Evolutionary conservation across 2,113 vertebrate species (phyloP).

Genomic region (Pogonocichla stellata): DNA sequence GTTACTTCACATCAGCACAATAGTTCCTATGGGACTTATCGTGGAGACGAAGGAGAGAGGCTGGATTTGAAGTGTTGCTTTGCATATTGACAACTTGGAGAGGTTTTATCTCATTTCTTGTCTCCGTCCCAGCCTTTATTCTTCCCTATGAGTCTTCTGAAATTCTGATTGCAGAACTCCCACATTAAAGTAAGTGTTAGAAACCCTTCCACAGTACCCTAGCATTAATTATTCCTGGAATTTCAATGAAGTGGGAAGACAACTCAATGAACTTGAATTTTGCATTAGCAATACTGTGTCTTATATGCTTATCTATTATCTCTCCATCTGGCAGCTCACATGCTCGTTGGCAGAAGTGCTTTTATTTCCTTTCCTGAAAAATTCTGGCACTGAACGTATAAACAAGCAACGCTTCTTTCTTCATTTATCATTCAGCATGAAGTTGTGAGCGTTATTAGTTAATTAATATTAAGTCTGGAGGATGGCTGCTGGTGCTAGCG

Average conservation of each 20-base stretch:
- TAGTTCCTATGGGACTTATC: background rate
- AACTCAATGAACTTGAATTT: conserved; percentile 29
- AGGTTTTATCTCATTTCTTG: background rate
- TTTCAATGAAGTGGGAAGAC: background rate
- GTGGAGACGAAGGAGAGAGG: background rate
- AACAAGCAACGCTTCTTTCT: conserved; percentile 16
- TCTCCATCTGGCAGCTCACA: conserved; percentile 31
- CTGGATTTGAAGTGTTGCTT: background rate
- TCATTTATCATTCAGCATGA: background rate
- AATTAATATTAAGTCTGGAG: background rate
- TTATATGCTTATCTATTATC: background rate
- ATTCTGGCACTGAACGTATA: background rate
- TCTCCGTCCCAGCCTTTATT: background rate
- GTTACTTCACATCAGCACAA: background rate
- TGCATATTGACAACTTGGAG: background rate
- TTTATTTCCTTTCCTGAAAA: conserved; percentile 46
- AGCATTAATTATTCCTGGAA: conserved; percentile 3
- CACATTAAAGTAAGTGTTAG: background rate
- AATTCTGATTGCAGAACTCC: background rate
- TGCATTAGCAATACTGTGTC: background rate
- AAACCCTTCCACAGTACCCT: background rate
- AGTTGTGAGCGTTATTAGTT: background rate
- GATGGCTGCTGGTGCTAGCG: background rate
- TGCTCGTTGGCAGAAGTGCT: background rate
- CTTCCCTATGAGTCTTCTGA: background rate